Evolutionary conservation across 2,113 vertebrate genomes (phyloP).

Genomic region (Strix aluco): DNA sequence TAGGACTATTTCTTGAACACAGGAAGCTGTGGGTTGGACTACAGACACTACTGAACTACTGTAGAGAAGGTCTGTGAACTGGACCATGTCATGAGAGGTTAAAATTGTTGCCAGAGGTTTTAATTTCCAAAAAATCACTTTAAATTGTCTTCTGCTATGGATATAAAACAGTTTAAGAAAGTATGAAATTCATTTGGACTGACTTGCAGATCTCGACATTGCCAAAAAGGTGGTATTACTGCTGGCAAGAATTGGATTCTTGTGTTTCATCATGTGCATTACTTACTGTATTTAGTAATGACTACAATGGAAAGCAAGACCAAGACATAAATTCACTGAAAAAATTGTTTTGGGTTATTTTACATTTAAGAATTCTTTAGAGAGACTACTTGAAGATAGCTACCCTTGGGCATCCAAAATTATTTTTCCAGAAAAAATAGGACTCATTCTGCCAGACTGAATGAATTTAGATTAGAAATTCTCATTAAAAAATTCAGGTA

Average conservation of each 20-base stretch:
- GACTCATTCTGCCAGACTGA: not conserved
- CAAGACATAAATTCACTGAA: not conserved
- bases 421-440: not conserved
- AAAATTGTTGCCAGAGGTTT: not conserved
- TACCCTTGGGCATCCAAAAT: not conserved
- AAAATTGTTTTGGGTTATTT: not conserved
- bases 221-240: not conserved
- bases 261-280: not conserved
- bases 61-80: not conserved
- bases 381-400: not conserved
- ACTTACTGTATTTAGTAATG: not conserved
- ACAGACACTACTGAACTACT: not conserved
- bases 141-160: not conserved
- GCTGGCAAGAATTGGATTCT: not conserved
- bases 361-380: not conserved
- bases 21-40: not conserved
- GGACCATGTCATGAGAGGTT: not conserved
- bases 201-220: not conserved
- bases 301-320: not conserved
- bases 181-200: not conserved
- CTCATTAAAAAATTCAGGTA: not conserved
- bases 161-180: not conserved
- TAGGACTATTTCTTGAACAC: not conserved
- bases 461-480: not conserved
- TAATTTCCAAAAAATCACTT: constrained; percentile 3